These are phyloP conservation scores for Anabacerthia variegaticeps DNA, from an alignment of 2,797 vertebrate genomes.

Conservation along the genomic window DNA sequence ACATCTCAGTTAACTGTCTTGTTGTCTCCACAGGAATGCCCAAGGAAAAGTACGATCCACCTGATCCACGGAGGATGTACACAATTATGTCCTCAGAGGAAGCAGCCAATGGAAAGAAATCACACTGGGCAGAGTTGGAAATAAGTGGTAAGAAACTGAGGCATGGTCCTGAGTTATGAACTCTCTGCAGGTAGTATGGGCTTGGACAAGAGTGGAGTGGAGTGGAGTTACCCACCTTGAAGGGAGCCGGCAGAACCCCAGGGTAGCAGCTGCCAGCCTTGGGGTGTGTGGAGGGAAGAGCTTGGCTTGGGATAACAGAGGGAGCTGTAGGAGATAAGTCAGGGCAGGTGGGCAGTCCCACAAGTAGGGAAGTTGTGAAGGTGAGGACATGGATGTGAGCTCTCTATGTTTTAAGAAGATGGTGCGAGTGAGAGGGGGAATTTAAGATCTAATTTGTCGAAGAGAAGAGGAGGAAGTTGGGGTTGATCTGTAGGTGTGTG, in stretches of 20 bases:
- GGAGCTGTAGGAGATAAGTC: background rate
- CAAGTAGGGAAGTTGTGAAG: background rate
- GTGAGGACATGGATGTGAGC: background rate
- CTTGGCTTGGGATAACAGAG: background rate
- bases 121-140: constrained; percentile 98
- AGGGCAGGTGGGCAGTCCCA: background rate
- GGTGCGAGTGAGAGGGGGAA: background rate
- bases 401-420: background rate
- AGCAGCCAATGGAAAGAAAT: constrained; percentile 97
- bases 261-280: background rate
- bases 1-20: background rate
- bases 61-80: constrained; percentile 98
- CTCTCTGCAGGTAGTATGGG: background rate
- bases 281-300: background rate
- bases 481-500: background rate
- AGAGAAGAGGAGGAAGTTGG: background rate
- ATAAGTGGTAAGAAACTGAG: constrained; percentile 88
- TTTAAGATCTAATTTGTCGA: background rate
- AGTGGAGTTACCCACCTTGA: background rate
- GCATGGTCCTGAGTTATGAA: background rate
- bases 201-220: background rate
- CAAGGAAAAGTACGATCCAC: constrained; percentile 99
- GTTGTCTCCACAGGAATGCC: constrained; percentile 91
- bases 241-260: background rate
- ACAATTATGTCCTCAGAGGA: constrained; percentile 99